Evolutionary conservation across 2,797 vertebrate genomes (phyloP).

Genomic region (Clarias laeviceps): DNA sequence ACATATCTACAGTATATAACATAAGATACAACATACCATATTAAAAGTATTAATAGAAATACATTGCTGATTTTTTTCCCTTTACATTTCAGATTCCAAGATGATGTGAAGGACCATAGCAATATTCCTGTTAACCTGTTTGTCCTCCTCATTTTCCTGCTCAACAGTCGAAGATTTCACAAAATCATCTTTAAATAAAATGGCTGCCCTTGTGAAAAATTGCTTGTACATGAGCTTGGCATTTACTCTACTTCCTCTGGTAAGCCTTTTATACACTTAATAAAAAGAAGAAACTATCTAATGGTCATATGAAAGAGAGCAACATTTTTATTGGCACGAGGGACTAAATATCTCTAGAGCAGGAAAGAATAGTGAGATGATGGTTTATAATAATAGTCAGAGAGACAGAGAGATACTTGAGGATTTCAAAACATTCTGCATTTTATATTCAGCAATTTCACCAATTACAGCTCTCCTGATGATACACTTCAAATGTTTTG

Average conservation of each 20-base stretch:
- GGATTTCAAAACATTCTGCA: conserved; percentile 14
- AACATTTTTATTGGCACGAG: neutral
- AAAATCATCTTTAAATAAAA: conserved; percentile 30
- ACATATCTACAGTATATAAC: too few species aligned
- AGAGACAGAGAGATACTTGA: neutral
- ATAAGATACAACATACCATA: too few species aligned
- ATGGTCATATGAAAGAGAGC: neutral
- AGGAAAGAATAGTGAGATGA: neutral
- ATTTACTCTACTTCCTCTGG: conserved; percentile 49
- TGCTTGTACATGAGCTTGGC: conserved; percentile 36
- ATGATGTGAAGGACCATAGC: conserved; percentile 31
- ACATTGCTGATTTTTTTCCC: neutral
- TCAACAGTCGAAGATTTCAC: conserved; percentile 11
- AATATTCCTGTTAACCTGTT: conserved; percentile 35
- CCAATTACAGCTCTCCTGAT: conserved; percentile 28
- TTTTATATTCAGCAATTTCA: conserved; percentile 25
- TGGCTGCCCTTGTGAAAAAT: conserved; percentile 46
- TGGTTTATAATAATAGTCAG: neutral
- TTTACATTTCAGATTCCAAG: conserved; percentile 45
- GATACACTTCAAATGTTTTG: conserved; percentile 24
- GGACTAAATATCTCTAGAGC: conserved; percentile 9
- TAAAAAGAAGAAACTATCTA: neutral
- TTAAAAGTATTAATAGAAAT: neutral
- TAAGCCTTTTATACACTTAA: conserved; percentile 33
- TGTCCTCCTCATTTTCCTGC: conserved; percentile 4